These are phyloP conservation scores for Euglossa dilemma DNA, from an alignment of 1,140 invertebrate species.

Conservation along the genomic window DNA sequence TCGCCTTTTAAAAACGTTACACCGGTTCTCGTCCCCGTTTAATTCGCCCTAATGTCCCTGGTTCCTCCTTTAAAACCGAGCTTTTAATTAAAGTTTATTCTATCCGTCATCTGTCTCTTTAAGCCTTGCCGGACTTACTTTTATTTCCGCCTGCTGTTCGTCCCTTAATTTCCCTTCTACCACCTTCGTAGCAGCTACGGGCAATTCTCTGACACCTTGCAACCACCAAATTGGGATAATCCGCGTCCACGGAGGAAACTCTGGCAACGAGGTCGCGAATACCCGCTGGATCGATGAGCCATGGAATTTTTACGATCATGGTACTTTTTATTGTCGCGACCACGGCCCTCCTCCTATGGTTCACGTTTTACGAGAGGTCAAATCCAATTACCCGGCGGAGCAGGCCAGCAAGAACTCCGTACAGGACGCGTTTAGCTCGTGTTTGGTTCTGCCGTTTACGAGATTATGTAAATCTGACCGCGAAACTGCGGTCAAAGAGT, in stretches of 20 bases:
- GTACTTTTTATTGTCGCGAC: slow-evolving; percentile 1
- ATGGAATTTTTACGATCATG: neutral
- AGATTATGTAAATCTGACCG: neutral
- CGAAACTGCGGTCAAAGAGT: neutral
- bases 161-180: slow-evolving; percentile 24
- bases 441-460: neutral
- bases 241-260: too few species aligned
- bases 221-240: too few species aligned
- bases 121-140: slow-evolving; percentile 51
- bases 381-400: slow-evolving; percentile 10
- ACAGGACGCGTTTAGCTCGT: neutral
- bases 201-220: too few species aligned
- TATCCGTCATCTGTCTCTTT: slow-evolving; percentile 61
- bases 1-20: slow-evolving; percentile 45
- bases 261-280: too few species aligned
- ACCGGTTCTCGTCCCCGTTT: slow-evolving; percentile 34
- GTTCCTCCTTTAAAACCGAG: slow-evolving; percentile 52
- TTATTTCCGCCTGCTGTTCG: slow-evolving; percentile 53
- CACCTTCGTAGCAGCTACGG: neutral
- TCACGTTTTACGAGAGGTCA: neutral
- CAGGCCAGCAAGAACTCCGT: neutral
- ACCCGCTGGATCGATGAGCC: neutral
- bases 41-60: slow-evolving; percentile 44
- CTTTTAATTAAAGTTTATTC: slow-evolving; percentile 68
- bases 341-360: neutral